These are phyloP conservation scores for Psittacula cyanocephala DNA, from an alignment of 2,113 vertebrate genomes.

Conservation along the genomic window DNA sequence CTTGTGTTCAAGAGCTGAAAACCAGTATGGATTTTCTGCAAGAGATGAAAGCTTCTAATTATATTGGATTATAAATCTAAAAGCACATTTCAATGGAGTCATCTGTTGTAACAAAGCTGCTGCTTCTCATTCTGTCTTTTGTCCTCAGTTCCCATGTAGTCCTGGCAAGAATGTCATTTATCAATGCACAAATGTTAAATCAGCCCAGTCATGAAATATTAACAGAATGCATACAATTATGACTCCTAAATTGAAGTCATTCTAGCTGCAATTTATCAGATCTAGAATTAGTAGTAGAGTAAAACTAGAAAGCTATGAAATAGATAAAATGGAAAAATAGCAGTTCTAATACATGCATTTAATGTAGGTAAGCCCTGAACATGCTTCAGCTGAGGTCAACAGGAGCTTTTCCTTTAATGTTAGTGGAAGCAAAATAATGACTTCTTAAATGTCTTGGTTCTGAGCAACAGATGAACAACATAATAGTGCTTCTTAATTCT, in stretches of 20 bases:
- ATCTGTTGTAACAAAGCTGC: not conserved
- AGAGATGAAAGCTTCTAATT: not conserved
- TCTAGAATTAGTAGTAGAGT: not conserved
- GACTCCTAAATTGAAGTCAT: slow-evolving; percentile 39
- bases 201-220: slow-evolving; percentile 23
- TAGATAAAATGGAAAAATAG: slow-evolving; percentile 6
- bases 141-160: not conserved
- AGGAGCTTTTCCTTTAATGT: not conserved
- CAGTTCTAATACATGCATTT: slow-evolving; percentile 41
- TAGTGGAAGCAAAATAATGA: not conserved
- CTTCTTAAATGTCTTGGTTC: not conserved
- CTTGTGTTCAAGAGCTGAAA: not conserved
- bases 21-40: not conserved
- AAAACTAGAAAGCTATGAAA: not conserved
- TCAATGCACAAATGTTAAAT: slow-evolving; percentile 45
- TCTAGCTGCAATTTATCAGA: slow-evolving; percentile 41
- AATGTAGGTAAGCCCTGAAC: not conserved
- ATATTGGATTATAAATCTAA: not conserved
- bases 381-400: not conserved
- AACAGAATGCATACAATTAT: slow-evolving; percentile 52
- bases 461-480: not conserved
- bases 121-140: not conserved
- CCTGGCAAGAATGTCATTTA: slow-evolving; percentile 7
- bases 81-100: not conserved
- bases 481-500: not conserved